A percentile compares a stretch with the other conserved stretches of the same genome.
Evolutionary conservation across 30 jellyfish, hydroid and myxozoan species (phyloP).

Genomic region (Cassiopea xamachana): DNA sequence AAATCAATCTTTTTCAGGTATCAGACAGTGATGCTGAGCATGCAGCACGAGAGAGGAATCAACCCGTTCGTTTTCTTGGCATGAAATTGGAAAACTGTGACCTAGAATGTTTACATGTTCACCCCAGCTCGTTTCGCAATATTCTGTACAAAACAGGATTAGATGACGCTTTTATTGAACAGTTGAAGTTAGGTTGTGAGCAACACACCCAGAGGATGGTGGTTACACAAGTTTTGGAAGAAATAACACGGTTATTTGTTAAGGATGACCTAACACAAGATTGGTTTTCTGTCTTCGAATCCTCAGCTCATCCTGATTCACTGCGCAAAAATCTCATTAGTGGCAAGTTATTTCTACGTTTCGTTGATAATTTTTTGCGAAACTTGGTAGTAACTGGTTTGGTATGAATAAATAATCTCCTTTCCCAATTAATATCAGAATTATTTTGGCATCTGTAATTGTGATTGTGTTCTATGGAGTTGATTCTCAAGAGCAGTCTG

Average conservation of each 20-base stretch:
- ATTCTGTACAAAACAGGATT: constrained; percentile 18
- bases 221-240: not conserved
- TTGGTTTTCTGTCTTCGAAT: constrained; percentile 36
- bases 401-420: no score
- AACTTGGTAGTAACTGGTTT: no score
- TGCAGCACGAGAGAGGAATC: not conserved
- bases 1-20: constrained; percentile 22
- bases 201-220: not conserved
- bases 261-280: not conserved
- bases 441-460: no score
- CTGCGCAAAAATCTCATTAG: not conserved
- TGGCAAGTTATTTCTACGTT: not conserved
- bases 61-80: constrained; percentile 42
- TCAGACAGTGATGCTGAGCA: constrained; percentile 19
- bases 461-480: no score
- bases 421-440: no score
- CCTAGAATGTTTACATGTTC: not conserved
- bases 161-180: constrained; percentile 13
- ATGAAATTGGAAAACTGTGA: constrained; percentile 1
- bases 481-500: no score
- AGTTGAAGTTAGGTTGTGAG: constrained; percentile 14
- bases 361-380: not conserved
- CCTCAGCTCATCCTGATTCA: constrained; percentile 3
- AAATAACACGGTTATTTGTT: not conserved
- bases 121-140: constrained; percentile 4